These are phyloP conservation scores for Oophaga sylvatica DNA, from an alignment of 2,797 vertebrate genomes.

Conservation along the genomic window DNA sequence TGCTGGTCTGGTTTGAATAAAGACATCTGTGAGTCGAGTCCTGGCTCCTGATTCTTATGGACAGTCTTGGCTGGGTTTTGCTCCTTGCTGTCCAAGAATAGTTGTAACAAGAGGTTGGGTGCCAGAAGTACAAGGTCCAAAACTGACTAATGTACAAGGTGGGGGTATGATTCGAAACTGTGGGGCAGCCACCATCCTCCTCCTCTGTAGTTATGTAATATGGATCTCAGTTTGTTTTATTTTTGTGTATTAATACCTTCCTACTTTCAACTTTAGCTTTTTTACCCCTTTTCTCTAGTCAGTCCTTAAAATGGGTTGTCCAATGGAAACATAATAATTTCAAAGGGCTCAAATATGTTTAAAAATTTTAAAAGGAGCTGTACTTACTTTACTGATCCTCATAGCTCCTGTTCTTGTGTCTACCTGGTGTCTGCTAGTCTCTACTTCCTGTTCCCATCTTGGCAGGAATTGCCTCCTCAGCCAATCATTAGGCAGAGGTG, in stretches of 20 bases:
- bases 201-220: background rate
- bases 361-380: no score
- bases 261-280: background rate
- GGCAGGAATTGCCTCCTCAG: no score
- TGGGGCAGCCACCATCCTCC: background rate
- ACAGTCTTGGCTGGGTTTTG: constrained; percentile 31
- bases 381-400: no score
- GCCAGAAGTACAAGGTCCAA: constrained; percentile 10
- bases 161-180: background rate
- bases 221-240: background rate
- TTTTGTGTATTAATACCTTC: background rate
- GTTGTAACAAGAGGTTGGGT: constrained; percentile 34
- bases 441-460: no score
- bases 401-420: no score
- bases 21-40: constrained; percentile 30
- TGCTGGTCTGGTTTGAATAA: constrained; percentile 31
- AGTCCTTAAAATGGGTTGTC: no score
- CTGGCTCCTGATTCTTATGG: constrained; percentile 23
- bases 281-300: no score
- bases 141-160: background rate
- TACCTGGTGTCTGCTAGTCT: no score
- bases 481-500: no score
- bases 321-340: no score
- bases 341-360: no score
- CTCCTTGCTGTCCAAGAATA: constrained; percentile 45